These are phyloP conservation scores for Netelia melanura DNA, from an alignment of 2,888 invertebrate genomes.

Conservation along the genomic window DNA sequence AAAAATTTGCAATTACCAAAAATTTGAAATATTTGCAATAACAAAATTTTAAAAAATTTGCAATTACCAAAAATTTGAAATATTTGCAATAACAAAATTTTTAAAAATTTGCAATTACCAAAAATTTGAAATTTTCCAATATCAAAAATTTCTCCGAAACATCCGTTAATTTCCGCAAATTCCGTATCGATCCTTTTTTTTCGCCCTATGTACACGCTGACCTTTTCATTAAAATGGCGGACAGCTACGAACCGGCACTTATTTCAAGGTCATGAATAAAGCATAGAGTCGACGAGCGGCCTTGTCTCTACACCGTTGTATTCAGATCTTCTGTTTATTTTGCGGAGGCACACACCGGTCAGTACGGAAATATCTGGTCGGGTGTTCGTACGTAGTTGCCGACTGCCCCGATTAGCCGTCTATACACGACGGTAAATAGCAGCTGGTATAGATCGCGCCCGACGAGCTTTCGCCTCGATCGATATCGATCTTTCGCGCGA, in stretches of 20 bases:
- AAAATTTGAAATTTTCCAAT: not conserved
- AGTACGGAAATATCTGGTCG: conserved; percentile 59
- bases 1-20: no score
- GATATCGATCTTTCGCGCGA: not conserved
- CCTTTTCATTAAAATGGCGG: not conserved
- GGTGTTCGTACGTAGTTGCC: conserved; percentile 23
- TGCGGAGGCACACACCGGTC: conserved; percentile 35
- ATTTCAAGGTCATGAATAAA: conserved; percentile 34
- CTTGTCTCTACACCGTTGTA: conserved; percentile 38
- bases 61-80: no score
- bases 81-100: no score
- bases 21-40: no score
- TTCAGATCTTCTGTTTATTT: conserved; percentile 49
- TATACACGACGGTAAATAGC: not conserved
- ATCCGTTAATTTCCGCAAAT: no score
- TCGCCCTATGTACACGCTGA: not conserved
- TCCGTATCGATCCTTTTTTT: not conserved
- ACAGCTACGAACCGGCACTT: not conserved
- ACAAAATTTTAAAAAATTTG: no score
- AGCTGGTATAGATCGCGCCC: conserved; percentile 1
- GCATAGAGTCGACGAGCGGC: conserved; percentile 25
- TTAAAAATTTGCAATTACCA: no score
- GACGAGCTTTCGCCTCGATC: not conserved
- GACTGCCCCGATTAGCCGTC: conserved; percentile 20
- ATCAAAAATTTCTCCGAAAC: not conserved